Base-by-base conservation (phyloP, 2,888 invertebrate species). In the Nezara viridula region DNA sequence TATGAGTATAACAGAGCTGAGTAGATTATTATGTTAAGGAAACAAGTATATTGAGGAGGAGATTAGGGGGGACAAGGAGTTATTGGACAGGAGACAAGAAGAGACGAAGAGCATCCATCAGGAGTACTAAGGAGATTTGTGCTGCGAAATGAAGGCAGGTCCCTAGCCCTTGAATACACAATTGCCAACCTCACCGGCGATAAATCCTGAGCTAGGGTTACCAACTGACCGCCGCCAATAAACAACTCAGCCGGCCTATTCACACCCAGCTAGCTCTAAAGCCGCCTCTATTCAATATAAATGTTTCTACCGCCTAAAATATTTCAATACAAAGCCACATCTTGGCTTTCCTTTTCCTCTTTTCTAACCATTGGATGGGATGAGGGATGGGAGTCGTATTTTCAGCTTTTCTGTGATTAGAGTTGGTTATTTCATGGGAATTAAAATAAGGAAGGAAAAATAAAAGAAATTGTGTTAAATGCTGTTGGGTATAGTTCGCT, bases 211-310 rank as follows among this genome's bases (percentile, higher is more conserved):
- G 40, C 24, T 16, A 47, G 44, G 77, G 40, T 81, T 81, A 81
- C 44, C 81, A 44, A 81, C 44, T 81, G 81, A 81, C 81, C 81
- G 81, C 81, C 81, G 81, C 81, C 44, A 81, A 81, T 81, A 81
- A 81, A 81, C 81, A 81, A 81, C 81, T 81, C 81, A 81, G n/a
- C 81, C 44, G 44, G 24, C n/a, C 81, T 81, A 81, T 81, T 81
- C 81, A 81, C 81, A 81, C 44, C 44, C 81, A 47, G 81, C 81
- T 81, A 81, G 81, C 81, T 47, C 40, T 81, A 81, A 44, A 44
- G 44, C 81, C 44, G n/a, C 81, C 81, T 81, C 81, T 81, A 81
- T 81, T 81, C 81, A 81, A 81, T 81, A 81, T 81, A 81, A 81
- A 81, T 81, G 81, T 81, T n/a, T 19, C 81, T 44, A 32, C 12